A percentile compares a stretch with the other conserved stretches of the same genome.
phyloP scores from a whole-genome alignment of 23 tunicate genomes.

The Styela plicata region DNA sequence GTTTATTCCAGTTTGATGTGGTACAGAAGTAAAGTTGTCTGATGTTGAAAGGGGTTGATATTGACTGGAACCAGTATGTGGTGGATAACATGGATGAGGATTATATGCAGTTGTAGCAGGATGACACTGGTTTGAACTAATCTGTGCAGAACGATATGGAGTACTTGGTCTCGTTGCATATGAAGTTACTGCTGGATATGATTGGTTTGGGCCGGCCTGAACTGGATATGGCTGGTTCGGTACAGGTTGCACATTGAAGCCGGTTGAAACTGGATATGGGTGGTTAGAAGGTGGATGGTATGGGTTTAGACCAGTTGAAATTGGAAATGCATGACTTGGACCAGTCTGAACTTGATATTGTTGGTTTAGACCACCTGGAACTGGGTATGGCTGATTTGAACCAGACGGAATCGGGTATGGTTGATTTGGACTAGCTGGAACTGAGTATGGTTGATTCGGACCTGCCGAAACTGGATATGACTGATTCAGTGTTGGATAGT shows the following conservation, averaged over 20 bases:
- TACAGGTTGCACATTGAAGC: too few species aligned
- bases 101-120: too few species aligned
- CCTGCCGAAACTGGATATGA: not conserved
- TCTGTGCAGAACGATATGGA: too few species aligned
- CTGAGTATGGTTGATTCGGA: not conserved
- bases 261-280: not conserved
- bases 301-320: not conserved
- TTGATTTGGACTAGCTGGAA: not conserved
- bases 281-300: not conserved
- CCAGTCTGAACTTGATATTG: not conserved
- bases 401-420: not conserved
- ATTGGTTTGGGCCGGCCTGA: too few species aligned
- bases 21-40: too few species aligned
- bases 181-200: too few species aligned
- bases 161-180: too few species aligned
- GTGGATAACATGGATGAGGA: too few species aligned
- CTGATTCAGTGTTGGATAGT: not conserved
- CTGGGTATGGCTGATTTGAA: not conserved
- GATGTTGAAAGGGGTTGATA: too few species aligned
- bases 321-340: not conserved
- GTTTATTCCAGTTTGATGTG: too few species aligned
- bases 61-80: too few species aligned
- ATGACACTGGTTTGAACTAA: too few species aligned
- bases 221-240: not conserved
- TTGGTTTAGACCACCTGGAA: not conserved